Evolutionary conservation across 2,113 vertebrate species (phyloP).

Genomic region (Odontophorus gujanensis): DNA sequence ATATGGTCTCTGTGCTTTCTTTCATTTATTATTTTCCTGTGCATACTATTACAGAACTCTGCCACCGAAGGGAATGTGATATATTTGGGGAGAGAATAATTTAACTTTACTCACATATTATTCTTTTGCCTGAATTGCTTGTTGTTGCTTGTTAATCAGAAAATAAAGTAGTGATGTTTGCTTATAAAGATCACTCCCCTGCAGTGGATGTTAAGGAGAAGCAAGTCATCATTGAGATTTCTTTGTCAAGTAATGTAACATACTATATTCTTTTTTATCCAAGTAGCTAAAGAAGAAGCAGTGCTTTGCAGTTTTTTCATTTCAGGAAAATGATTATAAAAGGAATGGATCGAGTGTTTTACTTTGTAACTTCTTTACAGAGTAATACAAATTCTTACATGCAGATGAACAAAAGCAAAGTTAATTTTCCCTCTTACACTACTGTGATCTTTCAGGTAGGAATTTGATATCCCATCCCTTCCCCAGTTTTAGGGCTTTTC

Average conservation of each 20-base stretch:
- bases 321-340: neutral
- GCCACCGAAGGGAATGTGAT: neutral
- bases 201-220: neutral
- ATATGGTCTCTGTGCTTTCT: neutral
- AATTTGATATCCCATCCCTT: neutral
- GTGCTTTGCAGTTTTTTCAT: neutral
- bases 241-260: neutral
- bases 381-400: neutral
- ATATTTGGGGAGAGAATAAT: neutral
- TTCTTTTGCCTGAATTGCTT: neutral
- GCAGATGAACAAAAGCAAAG: neutral
- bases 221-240: neutral
- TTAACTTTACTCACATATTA: neutral
- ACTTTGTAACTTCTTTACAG: neutral
- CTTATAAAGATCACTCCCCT: neutral
- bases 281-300: neutral
- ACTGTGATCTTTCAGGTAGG: neutral
- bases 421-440: neutral
- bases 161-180: neutral
- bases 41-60: neutral
- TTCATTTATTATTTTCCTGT: slow-evolving; percentile 16
- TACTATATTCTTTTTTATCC: neutral
- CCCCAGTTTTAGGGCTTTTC: neutral
- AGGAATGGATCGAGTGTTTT: neutral
- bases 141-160: neutral